Conservation (phyloP, 2,888 invertebrate species). For the Drosophila infuscata region DNA sequence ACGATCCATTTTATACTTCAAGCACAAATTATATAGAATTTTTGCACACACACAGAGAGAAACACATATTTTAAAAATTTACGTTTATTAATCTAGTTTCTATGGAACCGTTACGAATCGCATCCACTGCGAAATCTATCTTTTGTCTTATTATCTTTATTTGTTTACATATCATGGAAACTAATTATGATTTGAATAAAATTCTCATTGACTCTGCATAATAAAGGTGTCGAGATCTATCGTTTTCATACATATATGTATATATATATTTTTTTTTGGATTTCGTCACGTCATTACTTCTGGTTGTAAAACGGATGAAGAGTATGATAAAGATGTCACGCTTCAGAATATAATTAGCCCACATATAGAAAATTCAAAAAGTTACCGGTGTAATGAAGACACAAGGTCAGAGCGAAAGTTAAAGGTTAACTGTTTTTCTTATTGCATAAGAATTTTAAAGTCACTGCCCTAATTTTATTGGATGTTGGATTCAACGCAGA, state of each 20-base stretch:
- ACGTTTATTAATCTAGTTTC: constrained; percentile 52
- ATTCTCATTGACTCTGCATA: constrained; percentile 44
- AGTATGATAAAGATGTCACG: constrained; percentile 23
- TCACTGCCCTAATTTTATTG: neutral
- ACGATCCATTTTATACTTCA: constrained; percentile 62
- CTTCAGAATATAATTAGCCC: constrained; percentile 44
- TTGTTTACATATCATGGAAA: constrained; percentile 24
- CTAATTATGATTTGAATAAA: constrained; percentile 33
- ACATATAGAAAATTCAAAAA: constrained; percentile 1
- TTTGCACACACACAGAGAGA: neutral
- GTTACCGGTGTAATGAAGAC: constrained; percentile 14
- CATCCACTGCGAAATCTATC: constrained; percentile 39
- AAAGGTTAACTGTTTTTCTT: constrained; percentile 34
- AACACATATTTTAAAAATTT: constrained; percentile 15
- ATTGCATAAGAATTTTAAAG: constrained; percentile 31
- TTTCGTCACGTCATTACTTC: constrained; percentile 20
- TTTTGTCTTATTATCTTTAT: constrained; percentile 37
- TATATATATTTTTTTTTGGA: constrained; percentile 23
- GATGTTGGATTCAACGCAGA: neutral
- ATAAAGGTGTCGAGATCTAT: constrained; percentile 23
- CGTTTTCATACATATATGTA: constrained; percentile 11
- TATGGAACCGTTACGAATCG: constrained; percentile 44
- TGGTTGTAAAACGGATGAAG: neutral
- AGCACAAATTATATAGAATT: constrained; percentile 8
- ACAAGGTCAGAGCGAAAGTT: constrained; percentile 56